Evolutionary conservation across 2,797 vertebrate genomes (phyloP), one percentile per base, ranked within the genome.

Genomic region (Harpagifer antarcticus): DNA sequence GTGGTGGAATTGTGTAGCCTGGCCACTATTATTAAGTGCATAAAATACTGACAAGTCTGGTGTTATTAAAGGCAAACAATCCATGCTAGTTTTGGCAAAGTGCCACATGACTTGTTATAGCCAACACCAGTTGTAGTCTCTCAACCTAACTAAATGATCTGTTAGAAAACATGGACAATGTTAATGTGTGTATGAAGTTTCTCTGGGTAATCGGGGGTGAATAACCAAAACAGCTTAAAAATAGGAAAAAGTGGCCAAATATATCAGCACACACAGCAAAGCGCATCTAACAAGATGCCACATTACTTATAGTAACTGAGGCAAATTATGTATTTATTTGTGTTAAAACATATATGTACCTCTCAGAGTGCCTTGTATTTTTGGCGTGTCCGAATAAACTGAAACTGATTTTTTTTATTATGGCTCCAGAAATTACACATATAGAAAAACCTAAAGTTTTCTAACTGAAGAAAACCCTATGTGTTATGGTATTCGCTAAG

Each of bases 21-120:
- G 81, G 64, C 72, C 77, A 79, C 74, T 89, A 85, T 88, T 90
- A 86, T 88, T 9, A 37, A 37, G 86, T 85, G 88, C 82, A 87
- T 81, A 82, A 82, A 87, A 88, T 77, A 68, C 85, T 83, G 86
- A 87, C 88, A 85, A 64, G 75, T 71, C 81, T 83, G 57, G 59
- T 69, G 87, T 87, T 91, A 89, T 89, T 86, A 87, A 84, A 84
- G 77, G 80, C 85, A 86, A 89, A 90, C 85, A 85, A 79, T 90
- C 86, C 85, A 80, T 72, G 66, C 71, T 74, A 83, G 70, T 83
- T 44, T 72, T 89, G 90, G 88, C 87, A 84, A 67, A 50, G 69
- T 50, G 85, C 89, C 89, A 90, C 68, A 73, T 75, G 83, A 86
- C 83, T 85, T 82, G 79, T 80, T 79, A 79, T 76, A 72, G 74